A percentile compares a stretch with the other conserved stretches of the same genome.
Evolutionary conservation across 2,797 vertebrate species (phyloP).

Genomic region (Urophycis tenuis): DNA sequence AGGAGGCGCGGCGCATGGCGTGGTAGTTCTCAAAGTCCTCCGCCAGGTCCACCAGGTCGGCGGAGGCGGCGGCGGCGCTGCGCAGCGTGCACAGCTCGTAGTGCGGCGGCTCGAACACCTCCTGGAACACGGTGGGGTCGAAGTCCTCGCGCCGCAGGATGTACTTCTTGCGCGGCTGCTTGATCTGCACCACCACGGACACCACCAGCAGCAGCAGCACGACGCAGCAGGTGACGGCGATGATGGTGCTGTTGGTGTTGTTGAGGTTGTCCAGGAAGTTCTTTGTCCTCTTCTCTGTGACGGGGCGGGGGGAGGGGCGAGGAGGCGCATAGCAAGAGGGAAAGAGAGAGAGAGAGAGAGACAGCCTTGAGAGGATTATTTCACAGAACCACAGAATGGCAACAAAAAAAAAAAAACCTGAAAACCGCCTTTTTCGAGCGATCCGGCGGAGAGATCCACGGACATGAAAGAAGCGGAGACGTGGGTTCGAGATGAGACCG

Average conservation of each 20-base stretch:
- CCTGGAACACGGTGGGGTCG: constrained; percentile 96
- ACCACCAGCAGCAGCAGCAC: constrained; percentile 92
- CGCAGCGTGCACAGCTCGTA: constrained; percentile 96
- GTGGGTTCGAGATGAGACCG: not conserved
- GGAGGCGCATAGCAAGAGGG: not conserved
- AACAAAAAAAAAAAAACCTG: not conserved
- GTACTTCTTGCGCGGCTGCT: constrained; percentile 98
- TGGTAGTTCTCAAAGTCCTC: constrained; percentile 96
- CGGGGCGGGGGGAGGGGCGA: no score
- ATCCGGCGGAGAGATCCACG: not conserved
- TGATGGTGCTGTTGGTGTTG: constrained; percentile 94
- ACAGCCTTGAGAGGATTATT: not conserved
- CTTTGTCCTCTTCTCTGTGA: constrained; percentile 88
- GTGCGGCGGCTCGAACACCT: constrained; percentile 96
- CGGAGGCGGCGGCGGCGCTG: constrained; percentile 75
- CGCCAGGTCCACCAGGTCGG: constrained; percentile 87
- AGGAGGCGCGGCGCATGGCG: constrained; percentile 89
- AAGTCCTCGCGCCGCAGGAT: constrained; percentile 90
- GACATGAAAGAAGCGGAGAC: not conserved
- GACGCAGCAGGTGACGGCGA: constrained; percentile 94
- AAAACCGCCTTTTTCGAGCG: not conserved
- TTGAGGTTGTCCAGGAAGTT: constrained; percentile 96
- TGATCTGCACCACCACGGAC: constrained; percentile 95
- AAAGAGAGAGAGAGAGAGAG: not conserved
- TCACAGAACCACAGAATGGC: not conserved